Evolutionary conservation across 2,797 vertebrate genomes (phyloP), one percentile per base, ranked within the genome.

Genomic region (Pangasius mekongensis): DNA sequence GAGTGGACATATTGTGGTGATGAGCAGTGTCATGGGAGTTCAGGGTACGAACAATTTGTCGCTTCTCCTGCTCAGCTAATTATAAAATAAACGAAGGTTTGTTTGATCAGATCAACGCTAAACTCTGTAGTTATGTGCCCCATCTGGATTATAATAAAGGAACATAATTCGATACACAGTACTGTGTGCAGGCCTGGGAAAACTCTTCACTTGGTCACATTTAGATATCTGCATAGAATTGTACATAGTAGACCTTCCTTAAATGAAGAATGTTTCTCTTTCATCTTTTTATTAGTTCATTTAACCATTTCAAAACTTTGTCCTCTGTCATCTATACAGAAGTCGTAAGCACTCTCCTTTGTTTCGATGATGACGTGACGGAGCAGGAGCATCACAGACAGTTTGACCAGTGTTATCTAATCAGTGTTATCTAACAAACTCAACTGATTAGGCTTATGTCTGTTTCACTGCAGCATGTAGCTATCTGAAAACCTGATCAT

Each of bases 1-100:
- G 86, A 92, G 89, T 0, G 95, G 96, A 58, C 96, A 96, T 56
- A 93, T 96, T 16, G 94, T 96, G 52, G 95, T 96, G 89, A 96
- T 95, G 94, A 96, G 96, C 93, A 96, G 96, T 39, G 93, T 96
- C 87, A 88, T 96, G 94, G 95, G 95, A 86, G 88, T 95, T 80
- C 95, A 96, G 86, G 95, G 95, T 96, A 87, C 6, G 90, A 18
- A 54, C 3, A 78, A 33, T 10, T 27, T 13, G 24, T 71, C 10
- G 18, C 11, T 76, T 76, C 43, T 76, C n/a, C 52, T 56, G 8
- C n/a, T 56, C n/a, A 78, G n/a, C 14, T 80, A 20, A 80, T 33
- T 80, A 2, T 56, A 80, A 78, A 56, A 9, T 54, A 49, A 74
- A 47, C 18, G 2, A 33, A 5, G 30, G 66, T 11, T 43, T 73